phyloP scores from a whole-genome alignment of 2,797 vertebrate species.

The Sebastes cheni region DNA sequence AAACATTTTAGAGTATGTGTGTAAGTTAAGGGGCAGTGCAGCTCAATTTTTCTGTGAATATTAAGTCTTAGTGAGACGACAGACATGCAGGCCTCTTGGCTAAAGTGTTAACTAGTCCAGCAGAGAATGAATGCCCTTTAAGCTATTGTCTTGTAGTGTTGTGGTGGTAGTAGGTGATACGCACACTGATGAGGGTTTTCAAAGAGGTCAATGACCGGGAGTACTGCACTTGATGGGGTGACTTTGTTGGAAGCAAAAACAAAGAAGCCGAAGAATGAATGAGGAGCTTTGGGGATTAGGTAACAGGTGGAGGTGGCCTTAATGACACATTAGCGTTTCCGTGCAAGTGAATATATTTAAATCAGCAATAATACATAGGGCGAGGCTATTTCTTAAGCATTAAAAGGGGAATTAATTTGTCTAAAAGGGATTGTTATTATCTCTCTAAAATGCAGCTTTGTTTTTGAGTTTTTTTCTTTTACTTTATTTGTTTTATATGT shows the following conservation, averaged over 20 bases:
- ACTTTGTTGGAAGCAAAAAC: slow-evolving; percentile 53
- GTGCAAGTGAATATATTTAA: background rate
- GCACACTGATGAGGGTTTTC: slow-evolving; percentile 61
- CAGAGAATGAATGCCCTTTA: slow-evolving; percentile 36
- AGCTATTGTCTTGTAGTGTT: slow-evolving; percentile 19
- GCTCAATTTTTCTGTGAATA: slow-evolving; percentile 4
- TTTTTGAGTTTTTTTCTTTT: background rate
- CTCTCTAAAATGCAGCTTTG: background rate
- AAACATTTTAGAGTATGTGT: background rate
- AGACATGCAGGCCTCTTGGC: background rate
- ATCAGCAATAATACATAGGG: background rate
- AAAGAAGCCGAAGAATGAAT: slow-evolving; percentile 44
- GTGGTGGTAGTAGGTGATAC: slow-evolving; percentile 30
- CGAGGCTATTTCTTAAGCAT: background rate
- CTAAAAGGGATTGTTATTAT: background rate
- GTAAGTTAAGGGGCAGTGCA: background rate
- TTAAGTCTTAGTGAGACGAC: background rate
- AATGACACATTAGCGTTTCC: background rate
- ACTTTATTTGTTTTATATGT: background rate
- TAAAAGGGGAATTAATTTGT: background rate
- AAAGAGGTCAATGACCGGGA: slow-evolving; percentile 59
- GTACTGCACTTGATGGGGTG: slow-evolving; percentile 48
- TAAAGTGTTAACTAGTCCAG: slow-evolving; percentile 13
- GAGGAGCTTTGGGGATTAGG: slow-evolving; percentile 23
- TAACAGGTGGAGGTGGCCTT: slow-evolving; percentile 25